These are phyloP conservation scores for Lates calcarifer DNA, from an alignment of 2,113 vertebrate genomes.

Conservation along the genomic window DNA sequence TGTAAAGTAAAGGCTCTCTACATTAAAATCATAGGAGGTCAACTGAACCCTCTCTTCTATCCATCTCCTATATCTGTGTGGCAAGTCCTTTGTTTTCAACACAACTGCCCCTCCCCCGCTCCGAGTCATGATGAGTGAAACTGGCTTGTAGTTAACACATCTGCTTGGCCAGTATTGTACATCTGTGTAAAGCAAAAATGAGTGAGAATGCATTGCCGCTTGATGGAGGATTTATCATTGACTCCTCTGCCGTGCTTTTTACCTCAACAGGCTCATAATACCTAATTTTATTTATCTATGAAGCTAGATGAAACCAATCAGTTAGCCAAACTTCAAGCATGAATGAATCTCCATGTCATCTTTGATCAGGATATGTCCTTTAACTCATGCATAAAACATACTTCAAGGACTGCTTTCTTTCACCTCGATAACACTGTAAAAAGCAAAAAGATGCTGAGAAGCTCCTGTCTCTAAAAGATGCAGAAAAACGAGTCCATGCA, in stretches of 20 bases:
- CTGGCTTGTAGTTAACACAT: slow-evolving; percentile 42
- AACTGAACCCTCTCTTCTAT: slow-evolving; percentile 37
- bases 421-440: too few relatives aligned
- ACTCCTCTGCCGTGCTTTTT: slow-evolving; percentile 25
- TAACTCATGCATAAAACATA: too few relatives aligned
- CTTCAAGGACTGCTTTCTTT: too few relatives aligned
- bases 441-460: too few relatives aligned
- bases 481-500: too few relatives aligned
- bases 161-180: slow-evolving; percentile 20
- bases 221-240: neutral
- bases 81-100: slow-evolving; percentile 56
- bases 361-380: too few relatives aligned
- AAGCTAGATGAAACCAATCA: too few relatives aligned
- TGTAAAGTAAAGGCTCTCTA: slow-evolving; percentile 56
- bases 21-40: slow-evolving; percentile 59
- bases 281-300: too few relatives aligned
- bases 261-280: neutral
- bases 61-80: slow-evolving; percentile 4
- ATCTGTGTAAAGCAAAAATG: slow-evolving; percentile 33
- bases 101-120: slow-evolving; percentile 17
- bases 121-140: slow-evolving; percentile 15
- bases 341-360: too few relatives aligned
- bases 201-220: slow-evolving; percentile 15
- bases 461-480: too few relatives aligned
- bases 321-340: too few relatives aligned